Evolutionary conservation across 92 coral and sea anemone species (phyloP), one percentile per base, ranked within the genome.

Genomic region (Blastomussa wellsi): DNA sequence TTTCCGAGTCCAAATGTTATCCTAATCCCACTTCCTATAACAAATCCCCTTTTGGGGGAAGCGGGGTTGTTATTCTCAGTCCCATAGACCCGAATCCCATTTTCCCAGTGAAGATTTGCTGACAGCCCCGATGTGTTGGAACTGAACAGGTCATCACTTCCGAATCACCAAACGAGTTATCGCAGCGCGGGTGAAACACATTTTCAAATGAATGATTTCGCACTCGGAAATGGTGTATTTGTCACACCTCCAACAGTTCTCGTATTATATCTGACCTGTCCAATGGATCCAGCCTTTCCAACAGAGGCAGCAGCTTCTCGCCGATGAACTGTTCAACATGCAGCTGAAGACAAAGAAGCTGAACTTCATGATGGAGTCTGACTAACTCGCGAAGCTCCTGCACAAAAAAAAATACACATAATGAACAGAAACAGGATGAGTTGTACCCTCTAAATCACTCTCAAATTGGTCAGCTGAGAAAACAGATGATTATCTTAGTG

Each of bases 361-460:
- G 88, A 65, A 78, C 83, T 59, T 90, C 92, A 65, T 92, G 91
- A 20, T 84, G 93, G 32, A 92, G 82, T 71, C 80, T 62, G 28
- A 89, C 67, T 4, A 92, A 75, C 62, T 86, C 86, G 32, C 52
- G 57, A 44, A 92, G 79, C 79, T 92, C 95, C 95, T 90, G 52
- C 35, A 49, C 81, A 53, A 78, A 48, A 41, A 57, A 22, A 41
- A 28, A 78, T 7, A 49, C 49, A 38, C 4, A 26, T 20, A 37
- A 19, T 26, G 37, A 8, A 36, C 36, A 55, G 20, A 29, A 47
- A 16, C 44, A 9, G 2, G 1, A 70, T 5, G 3, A 31, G 65
- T 24, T 57, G 9, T 57, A 2, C 1, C 24, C 65, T 57, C 26
- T 8, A 12, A 22, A 55, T 55, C 26, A 17, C 62, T 55, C 0